Conservation (phyloP, 2,113 vertebrate species). For the Lepisosteus oculatus region DNA sequence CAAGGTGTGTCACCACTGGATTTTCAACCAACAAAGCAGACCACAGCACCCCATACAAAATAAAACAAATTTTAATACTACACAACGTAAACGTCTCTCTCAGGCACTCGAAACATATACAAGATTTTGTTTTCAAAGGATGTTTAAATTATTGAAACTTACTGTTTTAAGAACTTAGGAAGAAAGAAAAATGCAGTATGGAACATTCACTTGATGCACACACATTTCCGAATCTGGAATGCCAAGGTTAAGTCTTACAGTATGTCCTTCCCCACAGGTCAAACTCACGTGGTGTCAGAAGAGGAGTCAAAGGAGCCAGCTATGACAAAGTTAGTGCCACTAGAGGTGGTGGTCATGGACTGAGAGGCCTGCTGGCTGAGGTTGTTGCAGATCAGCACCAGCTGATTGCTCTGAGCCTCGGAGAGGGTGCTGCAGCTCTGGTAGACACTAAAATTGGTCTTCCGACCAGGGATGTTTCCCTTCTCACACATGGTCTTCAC, state of each 20-base stretch:
- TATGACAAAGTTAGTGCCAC: constrained; percentile 70
- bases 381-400: constrained; percentile 79
- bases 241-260: neutral
- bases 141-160: too few species aligned
- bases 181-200: too few species aligned
- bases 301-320: constrained; percentile 79
- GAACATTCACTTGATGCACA: neutral
- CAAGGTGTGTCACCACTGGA: too few species aligned
- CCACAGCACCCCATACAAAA: too few species aligned
- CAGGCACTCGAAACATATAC: too few species aligned
- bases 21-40: too few species aligned
- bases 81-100: too few species aligned
- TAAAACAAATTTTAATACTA: too few species aligned
- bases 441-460: constrained; percentile 82
- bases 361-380: constrained; percentile 79
- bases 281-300: constrained; percentile 65
- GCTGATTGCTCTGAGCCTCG: constrained; percentile 79
- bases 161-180: too few species aligned
- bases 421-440: constrained; percentile 81
- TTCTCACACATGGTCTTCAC: constrained; percentile 85
- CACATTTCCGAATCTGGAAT: neutral
- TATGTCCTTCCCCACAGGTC: neutral
- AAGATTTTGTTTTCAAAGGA: too few species aligned
- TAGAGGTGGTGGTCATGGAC: constrained; percentile 66
- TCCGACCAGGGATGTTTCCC: constrained; percentile 77